Conservation (phyloP, 2,888 invertebrate species). For the Meta bourneti region DNA sequence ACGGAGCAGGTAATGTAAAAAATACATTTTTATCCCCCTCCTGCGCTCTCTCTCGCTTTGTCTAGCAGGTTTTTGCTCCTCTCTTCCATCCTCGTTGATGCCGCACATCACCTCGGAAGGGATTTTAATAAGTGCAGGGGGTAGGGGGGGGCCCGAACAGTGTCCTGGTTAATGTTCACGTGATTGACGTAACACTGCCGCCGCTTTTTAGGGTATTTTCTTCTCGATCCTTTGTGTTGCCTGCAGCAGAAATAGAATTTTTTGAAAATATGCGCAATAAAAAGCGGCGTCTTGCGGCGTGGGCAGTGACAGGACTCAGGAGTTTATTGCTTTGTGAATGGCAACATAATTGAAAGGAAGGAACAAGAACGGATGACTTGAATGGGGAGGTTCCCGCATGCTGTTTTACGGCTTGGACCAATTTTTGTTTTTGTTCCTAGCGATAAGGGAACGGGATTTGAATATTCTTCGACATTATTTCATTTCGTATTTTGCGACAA, state of each 20-base stretch:
- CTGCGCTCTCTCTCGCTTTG: background rate
- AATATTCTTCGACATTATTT: too few relatives aligned
- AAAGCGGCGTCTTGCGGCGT: background rate
- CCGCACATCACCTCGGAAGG: background rate
- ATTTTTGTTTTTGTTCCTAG: background rate
- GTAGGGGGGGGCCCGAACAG: background rate
- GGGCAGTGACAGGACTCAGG: background rate
- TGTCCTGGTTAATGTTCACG: slow-evolving; percentile 40
- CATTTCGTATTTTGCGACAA: background rate
- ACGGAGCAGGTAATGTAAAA: slow-evolving; percentile 53
- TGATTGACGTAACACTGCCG: slow-evolving; percentile 37
- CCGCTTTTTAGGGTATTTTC: background rate
- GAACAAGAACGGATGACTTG: background rate
- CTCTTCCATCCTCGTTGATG: slow-evolving; percentile 2
- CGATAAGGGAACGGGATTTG: background rate
- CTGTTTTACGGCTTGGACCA: background rate
- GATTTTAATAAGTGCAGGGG: slow-evolving; percentile 56
- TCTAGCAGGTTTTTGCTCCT: background rate
- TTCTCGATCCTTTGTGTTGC: background rate
- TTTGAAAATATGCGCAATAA: slow-evolving; percentile 6
- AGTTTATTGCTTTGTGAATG: slow-evolving; percentile 33
- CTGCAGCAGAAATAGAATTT: background rate
- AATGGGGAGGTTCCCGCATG: background rate
- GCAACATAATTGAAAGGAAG: slow-evolving; percentile 34
- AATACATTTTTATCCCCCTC: slow-evolving; percentile 29